Evolutionary conservation across 2,113 vertebrate species (phyloP).

Genomic region (Ornithorhynchus anatinus): DNA sequence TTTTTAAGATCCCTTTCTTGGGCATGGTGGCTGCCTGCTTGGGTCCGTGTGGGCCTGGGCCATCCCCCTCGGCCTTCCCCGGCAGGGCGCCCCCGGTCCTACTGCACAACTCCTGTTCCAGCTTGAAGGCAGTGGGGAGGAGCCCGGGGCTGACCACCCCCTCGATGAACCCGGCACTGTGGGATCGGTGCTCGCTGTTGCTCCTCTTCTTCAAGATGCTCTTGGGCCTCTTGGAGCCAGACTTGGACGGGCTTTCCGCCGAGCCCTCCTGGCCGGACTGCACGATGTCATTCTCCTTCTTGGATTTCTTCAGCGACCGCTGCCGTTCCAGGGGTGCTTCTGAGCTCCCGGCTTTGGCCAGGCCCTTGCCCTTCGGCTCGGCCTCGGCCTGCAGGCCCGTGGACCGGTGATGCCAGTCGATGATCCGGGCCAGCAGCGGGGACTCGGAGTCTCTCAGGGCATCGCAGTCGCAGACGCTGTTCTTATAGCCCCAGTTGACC

Average conservation of each 20-base stretch:
- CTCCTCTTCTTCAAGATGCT: slow-evolving; percentile 93
- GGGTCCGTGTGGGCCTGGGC: slow-evolving; percentile 69
- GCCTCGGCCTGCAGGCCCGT: slow-evolving; percentile 70
- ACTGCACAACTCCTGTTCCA: slow-evolving; percentile 75
- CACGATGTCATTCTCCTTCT: slow-evolving; percentile 89
- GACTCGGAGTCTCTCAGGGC: slow-evolving; percentile 83
- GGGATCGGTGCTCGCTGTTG: slow-evolving; percentile 84
- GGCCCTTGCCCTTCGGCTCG: slow-evolving; percentile 74
- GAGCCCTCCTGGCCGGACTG: slow-evolving; percentile 73
- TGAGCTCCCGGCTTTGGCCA: slow-evolving; percentile 70
- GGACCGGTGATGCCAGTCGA: slow-evolving; percentile 92
- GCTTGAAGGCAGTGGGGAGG: slow-evolving; percentile 70
- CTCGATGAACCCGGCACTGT: slow-evolving; percentile 81
- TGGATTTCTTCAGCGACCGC: slow-evolving; percentile 89
- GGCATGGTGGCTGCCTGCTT: slow-evolving; percentile 83
- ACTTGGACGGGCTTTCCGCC: slow-evolving; percentile 75
- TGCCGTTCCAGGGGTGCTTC: slow-evolving; percentile 78
- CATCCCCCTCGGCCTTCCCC: slow-evolving; percentile 67
- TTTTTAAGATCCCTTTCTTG: slow-evolving; percentile 98
- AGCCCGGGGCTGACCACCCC: slow-evolving; percentile 67
- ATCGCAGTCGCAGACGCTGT: slow-evolving; percentile 95
- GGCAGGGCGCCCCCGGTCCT: slow-evolving; percentile 57
- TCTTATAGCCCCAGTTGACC: slow-evolving; percentile 99
- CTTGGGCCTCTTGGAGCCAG: slow-evolving; percentile 90
- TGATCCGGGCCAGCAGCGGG: slow-evolving; percentile 90